Conservation (phyloP, 1,140 invertebrate species). For the Asbolus verrucosus region DNA sequence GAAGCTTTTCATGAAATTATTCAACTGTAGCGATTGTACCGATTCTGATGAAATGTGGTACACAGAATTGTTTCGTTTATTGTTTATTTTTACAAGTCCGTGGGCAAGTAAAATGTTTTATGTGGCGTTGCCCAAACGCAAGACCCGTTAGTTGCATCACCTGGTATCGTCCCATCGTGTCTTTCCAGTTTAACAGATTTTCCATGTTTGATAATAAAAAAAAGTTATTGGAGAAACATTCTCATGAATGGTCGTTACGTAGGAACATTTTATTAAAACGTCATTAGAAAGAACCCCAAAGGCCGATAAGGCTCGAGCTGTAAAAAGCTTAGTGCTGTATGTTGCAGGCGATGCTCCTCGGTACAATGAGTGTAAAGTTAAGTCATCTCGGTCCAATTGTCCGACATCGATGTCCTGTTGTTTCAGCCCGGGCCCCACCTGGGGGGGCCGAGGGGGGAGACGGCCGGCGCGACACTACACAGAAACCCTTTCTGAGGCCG, state of each 20-base stretch:
- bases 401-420: conserved; percentile 41
- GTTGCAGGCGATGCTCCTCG: conserved; percentile 10
- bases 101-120: too few relatives aligned
- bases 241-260: neutral
- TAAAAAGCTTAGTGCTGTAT: conserved; percentile 27
- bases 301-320: conserved; percentile 6
- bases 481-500: conserved; percentile 62
- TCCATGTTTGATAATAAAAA: neutral
- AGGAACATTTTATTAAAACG: conserved; percentile 27
- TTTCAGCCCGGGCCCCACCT: neutral
- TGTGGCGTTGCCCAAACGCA: too few relatives aligned
- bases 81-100: too few relatives aligned
- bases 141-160: too few relatives aligned
- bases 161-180: too few relatives aligned
- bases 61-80: too few relatives aligned
- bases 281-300: neutral
- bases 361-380: conserved; percentile 50
- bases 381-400: conserved; percentile 51
- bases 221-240: neutral
- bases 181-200: too few relatives aligned
- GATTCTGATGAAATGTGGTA: too few relatives aligned
- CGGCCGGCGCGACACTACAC: conserved; percentile 59
- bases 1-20: too few relatives aligned
- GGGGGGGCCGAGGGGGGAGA: conserved; percentile 29
- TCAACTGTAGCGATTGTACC: too few relatives aligned